Percentiles rank a stretch among this genome's conserved stretches.
Evolutionary conservation across 2,888 invertebrate species (phyloP).

Genomic region (Fabriciana adippe): DNA sequence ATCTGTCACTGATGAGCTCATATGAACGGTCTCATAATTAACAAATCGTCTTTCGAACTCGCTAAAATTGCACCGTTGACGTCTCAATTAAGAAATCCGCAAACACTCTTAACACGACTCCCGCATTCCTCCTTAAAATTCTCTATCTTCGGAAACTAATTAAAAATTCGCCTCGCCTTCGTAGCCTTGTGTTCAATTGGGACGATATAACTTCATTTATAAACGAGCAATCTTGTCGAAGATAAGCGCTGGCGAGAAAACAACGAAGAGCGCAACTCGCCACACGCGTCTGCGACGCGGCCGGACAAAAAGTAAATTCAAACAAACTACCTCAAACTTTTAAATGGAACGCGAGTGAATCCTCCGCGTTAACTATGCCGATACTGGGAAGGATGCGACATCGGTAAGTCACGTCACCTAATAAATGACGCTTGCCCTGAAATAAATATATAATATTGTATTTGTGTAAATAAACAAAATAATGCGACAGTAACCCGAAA

Average conservation of each 20-base stretch:
- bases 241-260: conserved; percentile 80
- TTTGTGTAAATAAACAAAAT: conserved; percentile 80
- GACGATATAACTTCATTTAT: conserved; percentile 82
- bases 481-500: conserved; percentile 75
- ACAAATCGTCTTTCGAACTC: conserved; percentile 64
- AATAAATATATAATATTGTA: conserved; percentile 79
- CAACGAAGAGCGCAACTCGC: conserved; percentile 77
- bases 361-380: conserved; percentile 80
- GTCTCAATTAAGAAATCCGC: conserved; percentile 78
- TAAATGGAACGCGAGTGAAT: conserved; percentile 80
- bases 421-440: conserved; percentile 77
- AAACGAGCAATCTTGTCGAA: conserved; percentile 81
- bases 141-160: conserved; percentile 82
- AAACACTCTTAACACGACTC: conserved; percentile 69
- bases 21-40: conserved; percentile 48
- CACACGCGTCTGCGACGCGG: conserved; percentile 71
- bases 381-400: conserved; percentile 81
- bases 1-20: background rate
- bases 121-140: conserved; percentile 78
- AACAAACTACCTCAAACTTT: conserved; percentile 73
- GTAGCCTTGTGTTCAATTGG: conserved; percentile 75
- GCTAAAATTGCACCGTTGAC: conserved; percentile 61
- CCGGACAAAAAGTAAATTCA: conserved; percentile 66
- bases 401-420: conserved; percentile 81
- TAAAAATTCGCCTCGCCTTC: conserved; percentile 80